Base-by-base conservation (phyloP, 37 sponge, comb jelly and placozoan species). In the Chondrilla cf. caribensis region DNA sequence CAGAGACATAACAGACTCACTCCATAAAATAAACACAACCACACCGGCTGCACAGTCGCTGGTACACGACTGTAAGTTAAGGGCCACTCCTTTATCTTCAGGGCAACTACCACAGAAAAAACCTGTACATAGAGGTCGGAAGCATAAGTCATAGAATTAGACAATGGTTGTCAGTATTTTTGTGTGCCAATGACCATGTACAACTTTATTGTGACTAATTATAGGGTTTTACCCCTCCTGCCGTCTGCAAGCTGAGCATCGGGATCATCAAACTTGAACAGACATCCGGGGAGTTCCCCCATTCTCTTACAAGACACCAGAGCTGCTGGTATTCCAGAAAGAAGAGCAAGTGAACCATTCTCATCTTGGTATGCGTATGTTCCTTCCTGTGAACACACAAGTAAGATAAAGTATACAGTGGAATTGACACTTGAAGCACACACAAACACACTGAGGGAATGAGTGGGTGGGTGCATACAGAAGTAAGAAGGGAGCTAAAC, bases 261-360 rank as follows among this genome's bases (percentile, higher is more conserved):
- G 9, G 26, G 58, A 47, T 83, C 36, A 59, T 92, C 93, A 88
- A 92, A 92, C 70, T 86, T n/a, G 51, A 89, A 88, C 26, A 72
- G 66, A 58, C 93, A 92, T 2, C 93, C 93, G 0, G 89, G 86
- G 21, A 92, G 70, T 17, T 86, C 11, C 19, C 89, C 93, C 54
- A 83, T 83, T 1, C 42, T 59, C 0, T 26, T 19, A 32, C 93
- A 92, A 42, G 0, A 54, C 32, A 92, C 70, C 54, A 80, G 86
- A n/a, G 84, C 83, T 18, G 86, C 79, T 54, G 77, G 89, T 4
- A 86, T 83, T 22, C 85, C 55, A 0, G 78, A 54, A 4, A 85
- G 25, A 47, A 85, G 75, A 1, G 0, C 55, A 47, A 39, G 43
- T 39, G 29, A 2, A 4, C 76, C 24, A 17, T 39, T 15, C 43